Percentiles rank a stretch among this genome's conserved stretches.
phyloP scores from a whole-genome alignment of 2,113 vertebrate species.

The Caretta caretta region DNA sequence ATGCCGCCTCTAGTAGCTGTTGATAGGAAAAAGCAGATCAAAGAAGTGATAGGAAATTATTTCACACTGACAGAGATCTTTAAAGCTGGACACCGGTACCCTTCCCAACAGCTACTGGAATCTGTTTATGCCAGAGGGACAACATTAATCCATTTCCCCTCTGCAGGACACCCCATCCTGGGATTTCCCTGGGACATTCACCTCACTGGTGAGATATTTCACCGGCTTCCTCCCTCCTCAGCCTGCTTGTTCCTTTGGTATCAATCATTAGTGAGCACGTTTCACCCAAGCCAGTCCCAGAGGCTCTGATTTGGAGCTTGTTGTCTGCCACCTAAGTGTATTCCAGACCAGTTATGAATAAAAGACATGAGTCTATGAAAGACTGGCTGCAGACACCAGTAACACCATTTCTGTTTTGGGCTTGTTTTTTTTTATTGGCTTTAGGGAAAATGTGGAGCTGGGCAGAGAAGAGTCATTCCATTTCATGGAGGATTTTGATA shows the following conservation, averaged over 20 bases:
- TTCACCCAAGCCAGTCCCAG: background rate
- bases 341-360: background rate
- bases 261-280: background rate
- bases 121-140: background rate
- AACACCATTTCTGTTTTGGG: background rate
- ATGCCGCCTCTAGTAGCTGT: background rate
- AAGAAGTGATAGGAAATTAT: background rate
- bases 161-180: background rate
- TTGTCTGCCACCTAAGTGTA: background rate
- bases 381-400: background rate
- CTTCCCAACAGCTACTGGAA: background rate
- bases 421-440: background rate
- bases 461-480: background rate
- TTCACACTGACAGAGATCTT: background rate
- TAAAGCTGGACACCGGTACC: background rate
- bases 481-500: background rate
- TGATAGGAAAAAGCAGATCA: background rate
- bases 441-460: background rate
- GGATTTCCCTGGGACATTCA: background rate
- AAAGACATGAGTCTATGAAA: background rate
- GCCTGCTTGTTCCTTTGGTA: background rate
- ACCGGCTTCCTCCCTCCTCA: background rate
- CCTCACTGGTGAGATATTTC: background rate
- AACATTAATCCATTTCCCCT: background rate
- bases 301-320: background rate